Conservation (phyloP, 1,140 invertebrate species). For the Doryteuthis pealeii region DNA sequence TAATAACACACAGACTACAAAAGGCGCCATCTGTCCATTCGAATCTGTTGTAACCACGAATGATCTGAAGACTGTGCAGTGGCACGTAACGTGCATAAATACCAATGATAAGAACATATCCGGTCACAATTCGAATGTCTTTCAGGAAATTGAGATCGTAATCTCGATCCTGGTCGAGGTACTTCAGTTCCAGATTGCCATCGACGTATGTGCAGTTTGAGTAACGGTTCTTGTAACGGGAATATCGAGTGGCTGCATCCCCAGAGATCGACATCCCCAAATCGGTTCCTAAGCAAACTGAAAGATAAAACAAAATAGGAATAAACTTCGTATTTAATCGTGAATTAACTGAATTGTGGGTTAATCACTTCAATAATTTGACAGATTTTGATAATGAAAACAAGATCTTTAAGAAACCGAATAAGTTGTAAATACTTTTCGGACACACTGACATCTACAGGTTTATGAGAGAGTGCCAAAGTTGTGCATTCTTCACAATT, state of each 20-base stretch:
- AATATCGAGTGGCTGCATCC: conserved; percentile 87
- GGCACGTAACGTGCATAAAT: conserved; percentile 84
- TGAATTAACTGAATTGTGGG: no score
- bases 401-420: no score
- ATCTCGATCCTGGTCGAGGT: conserved; percentile 38
- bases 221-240: conserved; percentile 87
- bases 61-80: conserved; percentile 88
- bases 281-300: conserved; percentile 53
- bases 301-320: conserved; percentile 22
- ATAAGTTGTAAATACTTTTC: no score
- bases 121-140: conserved; percentile 90
- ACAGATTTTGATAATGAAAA: no score
- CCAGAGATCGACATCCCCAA: conserved; percentile 35
- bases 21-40: conserved; percentile 48
- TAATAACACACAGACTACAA: conserved; percentile 53
- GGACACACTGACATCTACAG: no score
- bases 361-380: no score
- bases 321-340: no score
- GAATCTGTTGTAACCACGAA: conserved; percentile 88
- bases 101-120: conserved; percentile 93
- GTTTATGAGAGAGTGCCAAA: no score
- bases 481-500: no score
- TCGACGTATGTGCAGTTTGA: conserved; percentile 97
- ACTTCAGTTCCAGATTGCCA: conserved; percentile 86
- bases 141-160: conserved; percentile 86